These are phyloP conservation scores for Microhierax caerulescens DNA, from an alignment of 2,797 vertebrate species.

Conservation along the genomic window DNA sequence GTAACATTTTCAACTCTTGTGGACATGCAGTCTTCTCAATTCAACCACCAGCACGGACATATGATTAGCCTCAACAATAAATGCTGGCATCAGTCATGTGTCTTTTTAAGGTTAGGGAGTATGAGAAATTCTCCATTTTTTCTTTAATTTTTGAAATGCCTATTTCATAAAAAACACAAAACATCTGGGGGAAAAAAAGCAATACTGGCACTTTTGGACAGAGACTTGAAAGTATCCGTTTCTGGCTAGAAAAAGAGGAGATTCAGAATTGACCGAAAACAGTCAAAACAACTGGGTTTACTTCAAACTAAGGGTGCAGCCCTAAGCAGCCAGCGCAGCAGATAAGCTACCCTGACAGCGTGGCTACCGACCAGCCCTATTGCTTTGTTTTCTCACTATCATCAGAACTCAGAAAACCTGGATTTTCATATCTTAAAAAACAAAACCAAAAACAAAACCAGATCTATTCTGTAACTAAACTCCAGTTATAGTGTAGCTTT, in stretches of 20 bases:
- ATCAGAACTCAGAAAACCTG: rapidly evolving
- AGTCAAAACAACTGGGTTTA: background rate
- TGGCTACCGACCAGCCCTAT: background rate
- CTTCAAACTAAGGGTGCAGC: background rate
- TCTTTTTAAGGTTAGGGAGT: background rate
- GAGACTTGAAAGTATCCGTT: background rate
- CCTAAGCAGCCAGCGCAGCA: background rate
- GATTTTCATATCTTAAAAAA: background rate
- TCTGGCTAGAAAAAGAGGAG: background rate
- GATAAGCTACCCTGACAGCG: rapidly evolving
- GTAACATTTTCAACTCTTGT: background rate
- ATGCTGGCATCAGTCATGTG: background rate
- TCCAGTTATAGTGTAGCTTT: background rate
- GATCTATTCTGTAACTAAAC: background rate
- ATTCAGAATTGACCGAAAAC: background rate
- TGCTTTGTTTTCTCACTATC: background rate
- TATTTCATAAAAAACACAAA: background rate
- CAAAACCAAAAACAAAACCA: background rate
- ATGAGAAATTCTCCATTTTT: rapidly evolving
- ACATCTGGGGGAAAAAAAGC: background rate
- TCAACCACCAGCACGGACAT: background rate
- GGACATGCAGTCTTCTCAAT: background rate
- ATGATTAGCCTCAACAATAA: background rate
- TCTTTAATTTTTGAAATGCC: background rate
- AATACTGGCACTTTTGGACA: background rate